These are phyloP conservation scores for Presbytis comata DNA, from an alignment of 2,797 vertebrate species.

Conservation along the genomic window DNA sequence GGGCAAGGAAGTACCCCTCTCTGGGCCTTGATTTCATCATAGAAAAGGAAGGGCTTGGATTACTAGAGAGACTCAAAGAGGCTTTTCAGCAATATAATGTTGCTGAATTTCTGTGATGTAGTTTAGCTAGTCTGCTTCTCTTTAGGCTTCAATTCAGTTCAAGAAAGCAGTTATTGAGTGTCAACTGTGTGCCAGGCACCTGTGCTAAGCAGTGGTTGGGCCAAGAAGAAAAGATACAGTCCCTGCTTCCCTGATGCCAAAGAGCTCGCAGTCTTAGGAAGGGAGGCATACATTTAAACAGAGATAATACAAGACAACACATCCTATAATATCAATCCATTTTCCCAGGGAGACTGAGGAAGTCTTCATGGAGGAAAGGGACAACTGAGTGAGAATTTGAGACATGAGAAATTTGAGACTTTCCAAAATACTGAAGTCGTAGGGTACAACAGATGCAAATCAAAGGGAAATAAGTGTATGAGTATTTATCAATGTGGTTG, in stretches of 20 bases:
- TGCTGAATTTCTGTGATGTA: not conserved
- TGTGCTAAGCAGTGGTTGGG: not conserved
- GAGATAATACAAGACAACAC: not conserved
- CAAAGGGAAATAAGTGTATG: not conserved
- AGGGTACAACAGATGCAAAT: not conserved
- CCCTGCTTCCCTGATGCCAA: not conserved
- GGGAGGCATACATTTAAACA: not conserved
- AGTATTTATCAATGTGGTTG: rapidly evolving
- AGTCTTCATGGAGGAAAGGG: not conserved
- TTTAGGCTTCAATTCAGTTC: not conserved
- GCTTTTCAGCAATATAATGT: not conserved
- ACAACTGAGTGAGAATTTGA: not conserved
- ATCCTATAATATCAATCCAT: not conserved
- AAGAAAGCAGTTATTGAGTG: not conserved
- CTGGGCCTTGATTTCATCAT: not conserved
- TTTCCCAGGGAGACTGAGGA: not conserved
- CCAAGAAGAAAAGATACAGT: not conserved
- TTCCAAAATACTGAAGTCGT: not conserved
- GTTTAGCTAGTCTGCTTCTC: not conserved
- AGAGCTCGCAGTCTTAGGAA: not conserved
- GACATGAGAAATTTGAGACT: not conserved
- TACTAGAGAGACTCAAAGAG: not conserved
- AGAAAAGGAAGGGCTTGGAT: not conserved
- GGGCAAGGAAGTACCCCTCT: not conserved
- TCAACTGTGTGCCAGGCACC: not conserved